These are phyloP conservation scores for Ceyx cyanopectus DNA, from an alignment of 2,113 vertebrate genomes.

Conservation along the genomic window DNA sequence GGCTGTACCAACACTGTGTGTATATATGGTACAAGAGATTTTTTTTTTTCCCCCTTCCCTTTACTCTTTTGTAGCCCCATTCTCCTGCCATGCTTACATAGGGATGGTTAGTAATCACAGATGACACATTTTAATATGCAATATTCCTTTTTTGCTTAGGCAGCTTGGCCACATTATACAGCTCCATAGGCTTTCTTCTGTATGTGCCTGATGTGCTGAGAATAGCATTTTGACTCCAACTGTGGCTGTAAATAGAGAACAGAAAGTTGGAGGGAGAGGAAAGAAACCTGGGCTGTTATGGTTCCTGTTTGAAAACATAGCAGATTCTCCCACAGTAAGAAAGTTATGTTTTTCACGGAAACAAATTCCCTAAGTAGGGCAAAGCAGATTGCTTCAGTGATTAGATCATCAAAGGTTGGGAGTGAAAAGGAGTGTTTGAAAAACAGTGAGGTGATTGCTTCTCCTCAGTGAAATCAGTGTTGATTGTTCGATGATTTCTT, in stretches of 20 bases:
- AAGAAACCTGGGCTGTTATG: not conserved
- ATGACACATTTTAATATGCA: not conserved
- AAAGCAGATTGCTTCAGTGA: constrained; percentile 24
- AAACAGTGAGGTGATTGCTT: constrained; percentile 22
- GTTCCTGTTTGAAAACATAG: not conserved
- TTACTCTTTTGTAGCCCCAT: not conserved
- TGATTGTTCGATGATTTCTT: not conserved
- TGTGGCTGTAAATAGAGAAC: constrained; percentile 3
- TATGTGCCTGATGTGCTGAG: not conserved
- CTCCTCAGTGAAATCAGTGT: not conserved
- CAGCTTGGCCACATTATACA: not conserved
- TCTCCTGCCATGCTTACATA: not conserved
- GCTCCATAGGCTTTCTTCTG: not conserved
- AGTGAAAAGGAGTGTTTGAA: not conserved
- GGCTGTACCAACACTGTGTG: not conserved
- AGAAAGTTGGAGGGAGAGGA: not conserved
- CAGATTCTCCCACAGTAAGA: not conserved
- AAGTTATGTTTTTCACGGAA: not conserved
- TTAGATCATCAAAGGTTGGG: constrained; percentile 23
- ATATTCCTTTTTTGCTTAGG: not conserved
- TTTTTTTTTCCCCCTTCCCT: not conserved
- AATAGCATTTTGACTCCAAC: not conserved
- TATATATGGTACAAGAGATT: not conserved
- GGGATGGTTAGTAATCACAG: not conserved
- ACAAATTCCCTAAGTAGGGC: constrained; percentile 8